These are phyloP conservation scores for Azorinus chamasolen DNA, from an alignment of 2,888 invertebrate species.

Conservation along the genomic window DNA sequence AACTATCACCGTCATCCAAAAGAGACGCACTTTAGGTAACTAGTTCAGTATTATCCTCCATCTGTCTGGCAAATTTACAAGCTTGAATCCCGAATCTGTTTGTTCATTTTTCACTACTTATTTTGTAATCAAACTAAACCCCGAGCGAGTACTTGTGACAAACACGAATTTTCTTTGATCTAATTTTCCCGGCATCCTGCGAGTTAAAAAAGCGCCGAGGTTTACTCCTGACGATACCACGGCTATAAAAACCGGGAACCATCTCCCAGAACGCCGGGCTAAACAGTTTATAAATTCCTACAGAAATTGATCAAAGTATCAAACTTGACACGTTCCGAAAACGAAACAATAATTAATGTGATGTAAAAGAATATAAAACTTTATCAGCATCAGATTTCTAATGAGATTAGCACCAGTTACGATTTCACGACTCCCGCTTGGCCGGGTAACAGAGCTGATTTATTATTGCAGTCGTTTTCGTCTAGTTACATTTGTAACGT, in stretches of 20 bases:
- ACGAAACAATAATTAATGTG: slow-evolving; percentile 55
- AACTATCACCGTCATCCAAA: no score
- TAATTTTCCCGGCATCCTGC: slow-evolving; percentile 23
- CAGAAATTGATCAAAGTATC: slow-evolving; percentile 36
- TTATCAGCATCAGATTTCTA: slow-evolving; percentile 43
- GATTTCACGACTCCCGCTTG: slow-evolving; percentile 33
- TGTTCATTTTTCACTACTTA: no score
- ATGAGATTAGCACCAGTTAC: slow-evolving; percentile 42
- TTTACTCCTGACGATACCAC: slow-evolving; percentile 33
- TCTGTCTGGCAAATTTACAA: no score
- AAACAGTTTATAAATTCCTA: slow-evolving; percentile 60
- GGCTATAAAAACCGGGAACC: slow-evolving; percentile 39
- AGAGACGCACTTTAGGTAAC: no score
- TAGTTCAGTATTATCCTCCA: no score
- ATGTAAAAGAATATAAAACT: slow-evolving; percentile 53
- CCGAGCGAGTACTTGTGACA: not conserved
- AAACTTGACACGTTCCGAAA: slow-evolving; percentile 49
- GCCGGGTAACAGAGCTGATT: slow-evolving; percentile 34
- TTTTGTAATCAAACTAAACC: no score
- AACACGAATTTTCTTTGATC: slow-evolving; percentile 27
- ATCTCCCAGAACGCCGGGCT: slow-evolving; percentile 42
- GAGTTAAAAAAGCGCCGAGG: slow-evolving; percentile 28
- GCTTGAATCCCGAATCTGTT: no score
- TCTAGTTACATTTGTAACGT: slow-evolving; percentile 29
- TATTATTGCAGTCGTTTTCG: slow-evolving; percentile 20